Conservation (phyloP, 2,888 invertebrate genomes). For the Pegoplata infirma region DNA sequence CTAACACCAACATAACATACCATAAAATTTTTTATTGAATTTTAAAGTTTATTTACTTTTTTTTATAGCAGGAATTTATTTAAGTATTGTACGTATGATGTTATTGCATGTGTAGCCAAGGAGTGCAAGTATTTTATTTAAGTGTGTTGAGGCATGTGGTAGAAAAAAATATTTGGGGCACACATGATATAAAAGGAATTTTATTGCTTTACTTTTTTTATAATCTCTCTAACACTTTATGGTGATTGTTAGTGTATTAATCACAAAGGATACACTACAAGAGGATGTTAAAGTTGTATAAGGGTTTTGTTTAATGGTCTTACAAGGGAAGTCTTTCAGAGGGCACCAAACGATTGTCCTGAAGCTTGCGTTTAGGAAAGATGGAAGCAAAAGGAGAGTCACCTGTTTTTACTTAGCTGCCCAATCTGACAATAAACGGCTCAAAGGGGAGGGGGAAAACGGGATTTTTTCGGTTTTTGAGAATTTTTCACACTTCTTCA, state of each 20-base stretch:
- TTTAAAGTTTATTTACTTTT: slow-evolving; percentile 4
- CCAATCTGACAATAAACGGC: no score
- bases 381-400: no score
- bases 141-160: neutral
- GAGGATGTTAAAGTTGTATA: neutral
- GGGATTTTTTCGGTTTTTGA: no score
- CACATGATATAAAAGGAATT: slow-evolving; percentile 25
- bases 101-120: neutral
- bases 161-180: slow-evolving; percentile 3
- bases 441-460: no score
- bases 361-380: no score
- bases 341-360: no score
- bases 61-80: slow-evolving; percentile 18
- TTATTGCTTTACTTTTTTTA: no score
- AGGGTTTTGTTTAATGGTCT: no score
- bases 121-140: neutral
- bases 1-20: neutral
- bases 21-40: slow-evolving; percentile 34
- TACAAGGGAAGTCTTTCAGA: no score
- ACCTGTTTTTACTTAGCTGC: no score
- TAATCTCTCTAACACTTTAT: slow-evolving; percentile 23
- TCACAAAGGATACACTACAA: slow-evolving; percentile 8
- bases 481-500: no score
- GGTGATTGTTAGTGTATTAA: slow-evolving; percentile 3
- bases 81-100: no score